phyloP scores from a whole-genome alignment of 2,888 invertebrate genomes.

The Fragum whitleyi region DNA sequence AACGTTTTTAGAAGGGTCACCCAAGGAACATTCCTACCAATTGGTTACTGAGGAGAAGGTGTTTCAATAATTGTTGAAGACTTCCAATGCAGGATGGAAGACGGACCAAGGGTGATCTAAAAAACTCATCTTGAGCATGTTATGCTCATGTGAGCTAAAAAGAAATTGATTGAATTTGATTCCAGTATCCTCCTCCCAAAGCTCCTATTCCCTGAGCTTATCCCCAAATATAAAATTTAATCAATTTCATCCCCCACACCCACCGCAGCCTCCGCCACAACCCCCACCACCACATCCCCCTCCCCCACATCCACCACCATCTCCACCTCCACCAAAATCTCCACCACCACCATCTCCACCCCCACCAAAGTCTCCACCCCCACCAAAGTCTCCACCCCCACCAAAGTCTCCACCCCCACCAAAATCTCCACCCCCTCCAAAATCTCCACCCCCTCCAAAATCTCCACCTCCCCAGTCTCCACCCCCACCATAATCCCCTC shows the following conservation, averaged over 20 bases:
- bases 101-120: too few relatives aligned
- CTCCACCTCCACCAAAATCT: slow-evolving; percentile 28
- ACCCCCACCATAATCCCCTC: slow-evolving; percentile 54
- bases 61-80: too few relatives aligned
- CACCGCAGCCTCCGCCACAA: slow-evolving; percentile 1
- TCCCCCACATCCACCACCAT: slow-evolving; percentile 24
- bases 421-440: slow-evolving; percentile 44
- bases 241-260: not conserved
- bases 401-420: slow-evolving; percentile 45
- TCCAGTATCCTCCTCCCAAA: too few relatives aligned
- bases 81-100: too few relatives aligned
- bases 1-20: too few relatives aligned
- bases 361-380: slow-evolving; percentile 38
- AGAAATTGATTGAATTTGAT: too few relatives aligned
- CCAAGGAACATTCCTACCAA: too few relatives aligned
- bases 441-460: slow-evolving; percentile 45
- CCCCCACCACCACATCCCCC: slow-evolving; percentile 4
- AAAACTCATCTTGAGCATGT: too few relatives aligned
- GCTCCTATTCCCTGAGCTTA: too few relatives aligned
- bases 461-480: slow-evolving; percentile 46
- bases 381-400: slow-evolving; percentile 33
- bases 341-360: slow-evolving; percentile 41
- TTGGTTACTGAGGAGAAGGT: too few relatives aligned
- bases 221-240: too few relatives aligned
- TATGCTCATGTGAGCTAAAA: too few relatives aligned